phyloP scores from a whole-genome alignment of 2,113 vertebrate species.

The Procavia capensis region DNA sequence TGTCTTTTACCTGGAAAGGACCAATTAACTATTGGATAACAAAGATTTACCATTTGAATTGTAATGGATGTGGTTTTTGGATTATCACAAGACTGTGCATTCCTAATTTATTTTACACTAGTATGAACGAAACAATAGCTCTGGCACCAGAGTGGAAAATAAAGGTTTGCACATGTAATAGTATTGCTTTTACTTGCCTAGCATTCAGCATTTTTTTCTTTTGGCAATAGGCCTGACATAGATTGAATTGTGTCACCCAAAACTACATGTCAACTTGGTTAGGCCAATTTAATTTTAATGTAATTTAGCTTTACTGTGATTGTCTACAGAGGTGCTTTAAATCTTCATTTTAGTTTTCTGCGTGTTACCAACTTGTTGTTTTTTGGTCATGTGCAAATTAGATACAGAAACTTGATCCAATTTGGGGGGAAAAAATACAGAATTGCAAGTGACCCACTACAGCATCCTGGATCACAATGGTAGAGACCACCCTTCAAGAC shows the following conservation, averaged over 20 bases:
- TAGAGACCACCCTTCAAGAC: background rate
- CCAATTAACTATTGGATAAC: background rate
- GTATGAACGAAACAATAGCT: background rate
- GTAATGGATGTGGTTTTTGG: background rate
- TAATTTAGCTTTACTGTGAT: background rate
- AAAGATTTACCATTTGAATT: conserved; percentile 18
- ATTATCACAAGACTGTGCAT: background rate
- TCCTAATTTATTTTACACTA: background rate
- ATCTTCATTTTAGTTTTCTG: background rate
- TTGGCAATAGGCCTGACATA: background rate
- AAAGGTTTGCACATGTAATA: background rate
- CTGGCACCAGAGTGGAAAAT: background rate
- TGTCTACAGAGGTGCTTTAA: background rate
- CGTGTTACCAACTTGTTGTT: background rate
- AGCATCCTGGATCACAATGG: background rate
- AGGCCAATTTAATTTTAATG: background rate
- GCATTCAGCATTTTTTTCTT: background rate
- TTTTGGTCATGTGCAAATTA: background rate
- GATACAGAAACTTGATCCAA: background rate
- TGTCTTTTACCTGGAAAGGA: background rate
- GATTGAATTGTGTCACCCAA: too few relatives aligned
- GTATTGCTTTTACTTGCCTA: background rate
- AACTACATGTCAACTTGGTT: too few relatives aligned
- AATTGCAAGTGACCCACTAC: background rate
- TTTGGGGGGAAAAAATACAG: background rate